phyloP scores from a whole-genome alignment of 2,113 vertebrate genomes.

The Microcebus jonahi region DNA sequence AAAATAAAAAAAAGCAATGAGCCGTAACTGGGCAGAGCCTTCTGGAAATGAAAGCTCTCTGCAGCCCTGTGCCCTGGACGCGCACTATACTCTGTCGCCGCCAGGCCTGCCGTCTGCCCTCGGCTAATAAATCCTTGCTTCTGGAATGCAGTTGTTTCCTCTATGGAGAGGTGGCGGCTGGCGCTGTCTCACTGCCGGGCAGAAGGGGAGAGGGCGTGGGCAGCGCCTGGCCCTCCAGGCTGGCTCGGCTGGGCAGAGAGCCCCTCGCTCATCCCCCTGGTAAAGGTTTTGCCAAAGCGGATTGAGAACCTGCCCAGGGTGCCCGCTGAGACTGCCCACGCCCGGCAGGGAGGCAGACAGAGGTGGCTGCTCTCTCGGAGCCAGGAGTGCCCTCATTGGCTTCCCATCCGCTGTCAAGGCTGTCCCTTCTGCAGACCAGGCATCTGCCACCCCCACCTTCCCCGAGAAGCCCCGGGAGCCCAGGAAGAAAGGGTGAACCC shows the following conservation, averaged over 20 bases:
- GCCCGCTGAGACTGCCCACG: neutral
- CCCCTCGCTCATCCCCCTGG: no score
- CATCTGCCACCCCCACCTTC: neutral
- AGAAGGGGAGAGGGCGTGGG: neutral
- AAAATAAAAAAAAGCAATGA: neutral
- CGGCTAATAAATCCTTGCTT: neutral
- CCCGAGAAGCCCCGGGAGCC: neutral
- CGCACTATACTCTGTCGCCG: no score
- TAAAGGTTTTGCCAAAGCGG: neutral
- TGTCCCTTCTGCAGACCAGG: neutral
- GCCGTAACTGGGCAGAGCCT: neutral
- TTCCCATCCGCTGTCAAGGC: neutral
- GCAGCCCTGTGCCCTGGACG: neutral
- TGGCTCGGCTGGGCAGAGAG: neutral
- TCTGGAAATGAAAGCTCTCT: neutral
- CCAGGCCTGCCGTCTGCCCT: fast-evolving
- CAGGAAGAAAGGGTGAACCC: neutral
- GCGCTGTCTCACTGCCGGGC: neutral
- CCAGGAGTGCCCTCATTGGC: fast-evolving
- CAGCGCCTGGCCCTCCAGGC: fast-evolving
- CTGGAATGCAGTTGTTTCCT: neutral
- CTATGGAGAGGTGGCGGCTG: neutral
- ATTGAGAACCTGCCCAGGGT: neutral
- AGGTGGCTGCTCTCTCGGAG: neutral
- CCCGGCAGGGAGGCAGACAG: no score